phyloP scores from a whole-genome alignment of 2,113 vertebrate species.

The Accipiter virgatus region DNA sequence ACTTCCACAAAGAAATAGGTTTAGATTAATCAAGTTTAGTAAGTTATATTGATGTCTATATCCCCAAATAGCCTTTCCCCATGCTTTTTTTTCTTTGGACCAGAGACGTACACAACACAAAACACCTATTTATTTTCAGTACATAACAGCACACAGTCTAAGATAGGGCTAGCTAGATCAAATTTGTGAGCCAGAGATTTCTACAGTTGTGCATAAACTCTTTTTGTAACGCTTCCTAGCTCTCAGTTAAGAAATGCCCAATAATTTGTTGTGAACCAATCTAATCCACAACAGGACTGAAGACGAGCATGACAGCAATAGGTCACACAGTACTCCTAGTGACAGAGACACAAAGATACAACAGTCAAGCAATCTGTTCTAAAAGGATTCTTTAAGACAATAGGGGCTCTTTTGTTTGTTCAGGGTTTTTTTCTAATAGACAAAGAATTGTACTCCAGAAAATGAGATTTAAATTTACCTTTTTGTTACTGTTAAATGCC shows the following conservation, averaged over 20 bases:
- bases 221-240: background rate
- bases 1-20: background rate
- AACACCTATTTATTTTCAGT: background rate
- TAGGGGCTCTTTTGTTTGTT: background rate
- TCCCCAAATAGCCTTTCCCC: background rate
- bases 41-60: background rate
- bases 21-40: background rate
- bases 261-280: background rate
- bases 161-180: background rate
- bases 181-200: background rate
- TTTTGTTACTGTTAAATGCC: background rate
- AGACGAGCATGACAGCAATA: background rate
- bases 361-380: background rate
- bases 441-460: background rate
- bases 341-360: background rate
- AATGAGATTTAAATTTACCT: background rate
- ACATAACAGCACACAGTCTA: background rate
- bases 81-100: background rate
- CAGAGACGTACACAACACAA: background rate
- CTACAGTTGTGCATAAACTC: background rate
- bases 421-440: background rate
- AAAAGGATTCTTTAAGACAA: background rate
- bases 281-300: background rate
- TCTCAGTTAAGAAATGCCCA: background rate
- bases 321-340: background rate